Base-by-base conservation (phyloP, 2,888 invertebrate genomes). In the Spisula subtruncata region DNA sequence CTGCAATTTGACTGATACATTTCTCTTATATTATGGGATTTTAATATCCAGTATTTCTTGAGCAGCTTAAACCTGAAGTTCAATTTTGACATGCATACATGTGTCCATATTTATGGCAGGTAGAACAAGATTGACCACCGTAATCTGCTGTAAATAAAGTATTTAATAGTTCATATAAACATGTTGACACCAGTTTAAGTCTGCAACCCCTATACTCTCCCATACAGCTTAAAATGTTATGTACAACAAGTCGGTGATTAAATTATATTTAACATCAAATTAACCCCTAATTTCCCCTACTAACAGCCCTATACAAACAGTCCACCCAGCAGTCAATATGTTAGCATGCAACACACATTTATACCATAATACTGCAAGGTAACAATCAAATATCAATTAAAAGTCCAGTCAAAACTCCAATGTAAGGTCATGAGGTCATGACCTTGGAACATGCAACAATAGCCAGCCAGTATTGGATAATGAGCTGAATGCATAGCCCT, bases 351-450 rank as follows among this genome's bases (percentile, higher is more conserved):
- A 35, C 18, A 14, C 32, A 35, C 25, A 32, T 32, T 32, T 75
- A 32, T 75, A 75, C 32, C 75, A 75, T n/a, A n/a, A n/a, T n/a
- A n/a, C n/a, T n/a, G n/a, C 75, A 32, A 75, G 75, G 25, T 25
- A 1, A 35, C 10, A 35, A 12, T 16, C 29, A 75, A 32, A 14
- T 14, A 32, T 16, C 35, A 75, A 75, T 75, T 41, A 35, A 75
- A 32, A 75, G n/a, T 75, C 32, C 14, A 75, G 35, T 35, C 35
- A 75, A 75, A 35, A 32, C 29, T 71, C 32, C 29, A 75, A 35
- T n/a, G 25, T 29, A 35, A 18, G 32, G 75, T 32, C 32, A 16
- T 18, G 35, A 32, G 75, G 32, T 75, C 75, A 18, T 32, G 75
- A 75, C 75, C 75, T 20, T 14, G 14, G n/a, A 75, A 75, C 2